Evolutionary conservation across 2,797 vertebrate genomes (phyloP), one percentile per base, ranked within the genome.

Genomic region (Orestias chungarensis): DNA sequence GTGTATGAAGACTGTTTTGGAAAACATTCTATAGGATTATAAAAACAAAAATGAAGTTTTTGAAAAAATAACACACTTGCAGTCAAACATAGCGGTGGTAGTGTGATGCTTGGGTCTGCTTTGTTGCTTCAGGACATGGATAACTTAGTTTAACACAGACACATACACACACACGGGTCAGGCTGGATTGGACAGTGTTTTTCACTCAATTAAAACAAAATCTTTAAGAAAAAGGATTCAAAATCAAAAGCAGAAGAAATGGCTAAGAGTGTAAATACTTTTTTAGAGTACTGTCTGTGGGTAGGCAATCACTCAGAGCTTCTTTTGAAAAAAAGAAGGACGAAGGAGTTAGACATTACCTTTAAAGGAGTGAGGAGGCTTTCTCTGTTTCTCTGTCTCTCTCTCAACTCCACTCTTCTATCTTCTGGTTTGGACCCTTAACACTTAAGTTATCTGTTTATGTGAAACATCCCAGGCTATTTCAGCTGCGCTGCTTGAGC

Each of bases 341-440:
- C 78, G 88, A 82, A 88, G 89, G 77, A 84, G 82, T 61, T 82
- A 71, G 83, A 82, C 69, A 89, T 91, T 93, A 79, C 91, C 91
- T 93, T 92, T 90, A 86, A 90, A 92, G 87, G 86, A 87, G 76
- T 76, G 73, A 68, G 76, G 47, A 68, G 62, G 57, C 8, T 42
- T 64, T 61, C 8, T 3, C 57, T 54, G 73, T 54, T 59, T 14
- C 68, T 57, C 52, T 55, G 27, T 69, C 54, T 55, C 64, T 42
- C 68, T 55, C 72, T 54, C 31, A 33, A 43, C 38, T 9, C 55
- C 61, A 46, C 23, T 54, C 78, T 72, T 75, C 80, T 68, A 73
- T 81, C 82, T 80, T 78, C 82, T 82, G 79, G 73, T 77, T 73
- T 84, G 76, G 78, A 82, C 84, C 67, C 75, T n/a, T 79, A 84